Conservation (phyloP, 2,113 vertebrate species). For the Alosa alosa region DNA sequence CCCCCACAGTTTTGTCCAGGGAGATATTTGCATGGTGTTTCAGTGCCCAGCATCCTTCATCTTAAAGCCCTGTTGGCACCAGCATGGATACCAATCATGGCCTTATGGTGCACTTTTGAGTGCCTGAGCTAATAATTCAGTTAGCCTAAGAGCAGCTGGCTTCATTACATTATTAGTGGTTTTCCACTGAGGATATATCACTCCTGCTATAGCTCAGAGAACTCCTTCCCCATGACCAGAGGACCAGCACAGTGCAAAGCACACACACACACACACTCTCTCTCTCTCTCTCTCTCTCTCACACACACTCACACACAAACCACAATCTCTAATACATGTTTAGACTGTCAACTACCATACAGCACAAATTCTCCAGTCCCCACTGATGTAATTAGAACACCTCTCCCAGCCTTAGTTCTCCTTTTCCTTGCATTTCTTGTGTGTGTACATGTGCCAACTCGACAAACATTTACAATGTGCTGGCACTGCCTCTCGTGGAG, state of each 20-base stretch:
- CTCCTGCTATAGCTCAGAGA: background rate
- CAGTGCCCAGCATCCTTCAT: background rate
- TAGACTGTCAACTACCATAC: background rate
- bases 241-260: background rate
- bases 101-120: background rate
- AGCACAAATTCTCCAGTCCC: background rate
- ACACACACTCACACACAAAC: background rate
- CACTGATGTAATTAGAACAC: background rate
- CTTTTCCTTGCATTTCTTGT: background rate
- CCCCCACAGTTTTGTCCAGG: background rate
- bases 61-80: background rate
- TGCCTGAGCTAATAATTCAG: slow-evolving; percentile 7
- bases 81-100: background rate
- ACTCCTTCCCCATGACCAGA: slow-evolving; percentile 1
- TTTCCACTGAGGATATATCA: background rate
- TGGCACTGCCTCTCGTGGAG: background rate
- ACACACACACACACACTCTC: background rate
- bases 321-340: background rate
- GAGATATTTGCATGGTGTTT: background rate
- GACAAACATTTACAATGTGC: slow-evolving; percentile 12
- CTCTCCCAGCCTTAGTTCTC: background rate
- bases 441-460: background rate
- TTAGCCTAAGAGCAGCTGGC: slow-evolving; percentile 11
- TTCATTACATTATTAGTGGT: slow-evolving; percentile 4
- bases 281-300: too few relatives aligned